Evolutionary conservation across 2,888 invertebrate species (phyloP), one percentile per base, ranked within the genome.

Genomic region (Tenthredo scrophulariae): DNA sequence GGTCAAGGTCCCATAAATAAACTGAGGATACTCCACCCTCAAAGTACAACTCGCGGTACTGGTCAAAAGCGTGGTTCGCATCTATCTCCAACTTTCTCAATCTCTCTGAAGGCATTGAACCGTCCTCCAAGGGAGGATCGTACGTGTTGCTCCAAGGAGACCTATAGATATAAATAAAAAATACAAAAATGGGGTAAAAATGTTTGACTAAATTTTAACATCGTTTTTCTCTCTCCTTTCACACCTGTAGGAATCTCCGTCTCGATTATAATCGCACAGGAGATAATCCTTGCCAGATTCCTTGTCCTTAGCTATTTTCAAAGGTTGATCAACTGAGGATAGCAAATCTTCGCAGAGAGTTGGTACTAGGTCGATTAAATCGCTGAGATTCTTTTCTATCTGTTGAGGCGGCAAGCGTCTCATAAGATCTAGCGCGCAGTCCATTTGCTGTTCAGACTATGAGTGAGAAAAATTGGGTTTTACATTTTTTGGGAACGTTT

Each of bases 81-180:
- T 99, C 99, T 86, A 99, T 96, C 95, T 99, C 99, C 89, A 99
- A 94, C 93, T 98, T 98, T 86, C 99, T 95, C 90, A 99, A 94
- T 90, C 97, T 96, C 91, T 99, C 99, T 22, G 99, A 99, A 18
- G 99, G 99, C 97, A 99, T 97, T 22, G 99, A 98, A 1, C 99
- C 99, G 95, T 99, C 99, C 93, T 99, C 99, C 88, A 99, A 94
- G 0, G 98, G 98, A 22, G 99, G 99, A 93, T 99, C 98, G 91
- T 99, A 99, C 0, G 97, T 97, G 94, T 99, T 99, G 88, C 99
- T 99, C 99, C 99, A 99, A 1, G 99, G 99, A 29, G 99, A 99
- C 91, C 98, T 97, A 89, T 26, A 89, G 89, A 86, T 22, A 62
- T 10, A 43, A 37, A 58, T 2, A 79, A 77, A 33, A 22, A 84